Evolutionary conservation across 1,140 invertebrate genomes (phyloP), one percentile per base, ranked within the genome.

Genomic region (fruit fly (Drosophila melanogaster)): DNA sequence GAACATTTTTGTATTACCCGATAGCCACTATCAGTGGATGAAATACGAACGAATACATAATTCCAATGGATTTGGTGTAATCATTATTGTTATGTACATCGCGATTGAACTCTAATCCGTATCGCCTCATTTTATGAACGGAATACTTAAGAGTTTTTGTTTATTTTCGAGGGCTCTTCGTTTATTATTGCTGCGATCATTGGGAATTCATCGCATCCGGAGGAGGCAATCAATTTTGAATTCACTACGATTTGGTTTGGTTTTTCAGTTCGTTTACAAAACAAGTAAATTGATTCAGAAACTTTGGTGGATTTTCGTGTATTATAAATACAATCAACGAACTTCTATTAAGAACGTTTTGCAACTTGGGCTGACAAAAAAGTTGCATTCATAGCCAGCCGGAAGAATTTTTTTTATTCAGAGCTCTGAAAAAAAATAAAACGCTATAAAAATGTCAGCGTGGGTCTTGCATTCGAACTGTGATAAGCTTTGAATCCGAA

Each of bases 31-130:
- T 66, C 61, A 51, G 64, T 65, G 64, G 46, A n/a, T 30, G 46
- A 15, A 50, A 3, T 10, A 15, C 8, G 24, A 50, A 50, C 26
- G 24, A 65, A 61, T 30, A 30, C 7, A 30, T 41, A 41, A 51
- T 51, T 15, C 46, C n/a, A 22, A 6, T 37, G 22, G 30, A 22
- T 24, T 15, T 22, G n/a, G 3, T 19, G 22, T 60, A 55, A 58
- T 75, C 53, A 75, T 75, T 64, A 75, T 75, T 61, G 53, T 65
- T 65, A 75, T 75, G 72, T 50, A 30, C 47, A 38, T 26, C 35
- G 54, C 62, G 75, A 76, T 76, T 76, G 72, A 76, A 76, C 53
- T 76, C 60, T 66, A 76, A 66, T 66, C 72, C 71, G 53, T 43
- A 76, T 76, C 72, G 72, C 72, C 72, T 51, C 72, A 58, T 66